Evolutionary conservation across 2,797 vertebrate genomes (phyloP).

Genomic region (Rhincodon typus): DNA sequence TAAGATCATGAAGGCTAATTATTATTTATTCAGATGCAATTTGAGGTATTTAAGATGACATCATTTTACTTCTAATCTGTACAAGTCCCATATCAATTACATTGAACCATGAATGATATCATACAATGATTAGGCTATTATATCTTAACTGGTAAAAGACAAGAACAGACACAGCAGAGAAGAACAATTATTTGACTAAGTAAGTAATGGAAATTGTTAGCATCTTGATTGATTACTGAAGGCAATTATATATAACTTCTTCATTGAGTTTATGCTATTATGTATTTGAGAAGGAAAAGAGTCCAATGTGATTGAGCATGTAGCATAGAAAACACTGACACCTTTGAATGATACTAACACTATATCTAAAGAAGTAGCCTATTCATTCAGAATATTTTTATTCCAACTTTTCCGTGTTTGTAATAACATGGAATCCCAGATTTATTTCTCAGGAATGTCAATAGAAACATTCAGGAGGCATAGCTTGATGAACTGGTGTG

Average conservation of each 20-base stretch:
- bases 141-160: slow-evolving; percentile 31
- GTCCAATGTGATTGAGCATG: not conserved
- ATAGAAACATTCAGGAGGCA: not conserved
- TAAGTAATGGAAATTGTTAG: not conserved
- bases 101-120: slow-evolving; percentile 38
- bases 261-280: not conserved
- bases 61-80: slow-evolving; percentile 43
- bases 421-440: not conserved
- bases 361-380: not conserved
- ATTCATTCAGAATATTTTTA: not conserved
- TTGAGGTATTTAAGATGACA: slow-evolving; percentile 40
- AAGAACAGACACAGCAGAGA: not conserved
- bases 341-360: not conserved
- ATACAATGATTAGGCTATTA: slow-evolving; percentile 37
- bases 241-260: not conserved
- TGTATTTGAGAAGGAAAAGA: not conserved
- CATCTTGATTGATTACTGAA: not conserved
- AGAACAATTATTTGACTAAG: not conserved
- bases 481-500: not conserved
- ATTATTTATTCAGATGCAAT: slow-evolving; percentile 37
- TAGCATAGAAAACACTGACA: not conserved
- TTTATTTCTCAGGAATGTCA: not conserved
- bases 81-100: slow-evolving; percentile 41
- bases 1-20: slow-evolving; percentile 35
- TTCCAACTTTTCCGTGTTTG: not conserved